These are phyloP conservation scores for Corella eumyota DNA, from an alignment of 23 tunicate species.

Conservation along the genomic window DNA sequence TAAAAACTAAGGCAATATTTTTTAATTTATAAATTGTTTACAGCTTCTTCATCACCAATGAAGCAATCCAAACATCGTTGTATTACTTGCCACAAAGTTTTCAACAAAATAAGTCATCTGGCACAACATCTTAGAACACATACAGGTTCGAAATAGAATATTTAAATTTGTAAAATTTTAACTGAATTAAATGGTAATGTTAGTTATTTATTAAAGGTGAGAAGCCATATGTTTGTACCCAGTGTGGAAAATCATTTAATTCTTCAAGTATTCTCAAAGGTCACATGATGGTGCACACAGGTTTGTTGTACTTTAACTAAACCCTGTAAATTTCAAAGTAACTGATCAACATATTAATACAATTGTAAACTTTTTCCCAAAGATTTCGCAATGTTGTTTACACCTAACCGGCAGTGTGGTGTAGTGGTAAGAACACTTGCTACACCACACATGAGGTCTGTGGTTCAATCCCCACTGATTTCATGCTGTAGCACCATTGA, in stretches of 20 bases:
- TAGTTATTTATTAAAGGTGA: too few species aligned
- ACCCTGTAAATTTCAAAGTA: background rate
- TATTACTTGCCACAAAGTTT: conserved; percentile 21
- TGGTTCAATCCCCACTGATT: too few species aligned
- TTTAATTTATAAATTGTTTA: too few species aligned
- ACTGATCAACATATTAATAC: background rate
- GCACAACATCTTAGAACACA: conserved; percentile 55
- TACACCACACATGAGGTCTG: too few species aligned
- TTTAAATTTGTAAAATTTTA: background rate
- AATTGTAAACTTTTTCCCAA: too few species aligned
- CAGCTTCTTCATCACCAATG: too few species aligned
- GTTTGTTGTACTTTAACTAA: too few species aligned
- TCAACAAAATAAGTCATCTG: conserved; percentile 49
- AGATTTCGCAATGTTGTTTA: too few species aligned
- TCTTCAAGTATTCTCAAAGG: conserved; percentile 37
- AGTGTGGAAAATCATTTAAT: conserved; percentile 40
- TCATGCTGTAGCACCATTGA: too few species aligned
- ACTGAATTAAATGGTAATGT: background rate
- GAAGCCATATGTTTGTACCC: conserved; percentile 50
- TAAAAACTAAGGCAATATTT: too few species aligned
- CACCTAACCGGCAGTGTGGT: too few species aligned
- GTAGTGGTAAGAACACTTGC: too few species aligned
- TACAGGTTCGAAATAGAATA: conserved; percentile 19
- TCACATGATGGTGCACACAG: conserved; percentile 56
- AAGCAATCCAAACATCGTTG: conserved; percentile 34